These are phyloP conservation scores for Glaucidium brasilianum DNA, from an alignment of 2,113 vertebrate species.

Conservation along the genomic window DNA sequence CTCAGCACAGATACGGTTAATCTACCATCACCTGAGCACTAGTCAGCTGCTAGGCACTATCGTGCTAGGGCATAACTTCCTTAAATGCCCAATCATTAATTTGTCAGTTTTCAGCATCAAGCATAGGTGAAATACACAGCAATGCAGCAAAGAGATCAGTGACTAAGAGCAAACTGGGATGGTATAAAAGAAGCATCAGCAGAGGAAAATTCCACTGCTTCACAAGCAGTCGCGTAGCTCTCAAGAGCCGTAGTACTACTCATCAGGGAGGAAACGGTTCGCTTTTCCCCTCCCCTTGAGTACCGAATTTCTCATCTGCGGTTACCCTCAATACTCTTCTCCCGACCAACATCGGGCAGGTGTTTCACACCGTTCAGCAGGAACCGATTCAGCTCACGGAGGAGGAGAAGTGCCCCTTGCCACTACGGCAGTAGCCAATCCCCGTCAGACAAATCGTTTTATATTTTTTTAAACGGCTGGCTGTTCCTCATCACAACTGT, in stretches of 20 bases:
- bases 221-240: background rate
- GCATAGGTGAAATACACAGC: background rate
- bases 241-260: background rate
- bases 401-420: background rate
- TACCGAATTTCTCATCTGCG: background rate
- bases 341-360: background rate
- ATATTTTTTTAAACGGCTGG: background rate
- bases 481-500: background rate
- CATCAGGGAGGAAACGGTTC: background rate
- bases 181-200: slow-evolving; percentile 39
- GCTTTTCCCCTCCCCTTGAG: background rate
- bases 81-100: background rate
- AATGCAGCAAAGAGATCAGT: slow-evolving; percentile 19
- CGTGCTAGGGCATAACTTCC: background rate
- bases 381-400: background rate
- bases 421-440: background rate
- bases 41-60: background rate
- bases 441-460: background rate
- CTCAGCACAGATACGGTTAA: background rate
- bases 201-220: slow-evolving; percentile 69
- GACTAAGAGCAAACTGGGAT: slow-evolving; percentile 43
- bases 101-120: background rate
- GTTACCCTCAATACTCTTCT: background rate
- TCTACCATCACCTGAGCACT: background rate
- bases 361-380: background rate